Conservation (phyloP, 2,888 invertebrate species). For the Caenorhabditis japonica region DNA sequence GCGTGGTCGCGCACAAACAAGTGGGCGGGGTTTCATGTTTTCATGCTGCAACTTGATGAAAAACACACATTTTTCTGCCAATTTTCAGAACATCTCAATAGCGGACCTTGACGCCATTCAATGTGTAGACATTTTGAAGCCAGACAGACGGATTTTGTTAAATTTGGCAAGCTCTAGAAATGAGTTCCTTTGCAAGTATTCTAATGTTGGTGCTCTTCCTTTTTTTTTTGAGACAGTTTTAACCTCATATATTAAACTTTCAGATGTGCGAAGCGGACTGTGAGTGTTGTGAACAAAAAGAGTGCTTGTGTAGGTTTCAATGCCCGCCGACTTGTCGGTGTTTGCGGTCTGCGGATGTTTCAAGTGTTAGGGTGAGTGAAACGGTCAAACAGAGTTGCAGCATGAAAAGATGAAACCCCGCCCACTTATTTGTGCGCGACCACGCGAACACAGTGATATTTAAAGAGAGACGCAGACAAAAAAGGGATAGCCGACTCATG, state of each 20-base stretch:
- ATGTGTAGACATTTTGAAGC: constrained; percentile 50
- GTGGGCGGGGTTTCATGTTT: no score
- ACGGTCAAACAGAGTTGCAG: no score
- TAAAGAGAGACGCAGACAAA: no score
- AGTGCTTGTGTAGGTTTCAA: constrained; percentile 47
- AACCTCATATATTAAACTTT: constrained; percentile 1
- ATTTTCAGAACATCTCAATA: constrained; percentile 34
- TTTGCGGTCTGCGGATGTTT: constrained; percentile 40
- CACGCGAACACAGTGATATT: no score
- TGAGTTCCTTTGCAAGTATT: constrained; percentile 63
- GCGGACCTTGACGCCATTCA: constrained; percentile 47
- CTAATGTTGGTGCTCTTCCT: constrained; percentile 41
- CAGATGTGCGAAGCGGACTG: constrained; percentile 60
- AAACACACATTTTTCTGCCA: neutral
- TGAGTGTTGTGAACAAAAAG: constrained; percentile 50
- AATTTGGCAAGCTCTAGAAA: constrained; percentile 55
- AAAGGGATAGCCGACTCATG: no score
- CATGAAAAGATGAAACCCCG: no score
- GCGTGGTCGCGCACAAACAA: no score
- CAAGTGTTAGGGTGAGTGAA: constrained; percentile 33
- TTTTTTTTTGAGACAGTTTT: neutral
- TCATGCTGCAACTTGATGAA: no score
- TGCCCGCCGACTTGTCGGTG: constrained; percentile 54
- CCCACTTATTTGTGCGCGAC: no score
- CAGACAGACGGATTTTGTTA: constrained; percentile 40